These are phyloP conservation scores for pig (Sus scrofa) DNA, from an alignment of 2,113 vertebrate genomes.

Conservation along the genomic window DNA sequence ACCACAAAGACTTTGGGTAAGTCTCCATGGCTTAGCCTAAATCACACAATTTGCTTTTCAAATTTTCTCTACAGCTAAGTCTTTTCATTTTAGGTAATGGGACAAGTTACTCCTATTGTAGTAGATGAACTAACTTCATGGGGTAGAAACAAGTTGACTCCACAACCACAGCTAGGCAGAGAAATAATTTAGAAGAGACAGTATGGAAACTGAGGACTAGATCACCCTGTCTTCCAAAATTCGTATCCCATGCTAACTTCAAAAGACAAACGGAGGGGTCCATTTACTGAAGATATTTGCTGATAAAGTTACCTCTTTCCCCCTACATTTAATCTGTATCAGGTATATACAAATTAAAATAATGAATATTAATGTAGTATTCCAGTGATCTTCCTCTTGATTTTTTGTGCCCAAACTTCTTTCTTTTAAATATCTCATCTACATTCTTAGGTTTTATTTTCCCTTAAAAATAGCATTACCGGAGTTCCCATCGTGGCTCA, in stretches of 20 bases:
- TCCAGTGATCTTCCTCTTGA: not conserved
- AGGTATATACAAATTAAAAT: not conserved
- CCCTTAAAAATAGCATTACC: not conserved
- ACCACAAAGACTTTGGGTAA: not conserved
- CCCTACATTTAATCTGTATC: not conserved
- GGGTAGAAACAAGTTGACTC: not conserved
- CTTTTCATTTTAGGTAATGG: not conserved
- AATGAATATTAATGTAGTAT: not conserved
- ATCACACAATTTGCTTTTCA: not conserved
- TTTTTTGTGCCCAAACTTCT: not conserved
- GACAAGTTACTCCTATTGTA: not conserved
- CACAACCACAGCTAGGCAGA: not conserved
- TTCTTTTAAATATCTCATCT: not conserved
- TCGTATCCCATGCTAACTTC: not conserved
- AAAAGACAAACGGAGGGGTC: not conserved
- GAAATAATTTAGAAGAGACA: not conserved
- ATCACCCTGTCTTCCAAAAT: not conserved
- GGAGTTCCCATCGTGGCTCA: no score
- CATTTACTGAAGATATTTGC: not conserved
- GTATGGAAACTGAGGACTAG: not conserved
- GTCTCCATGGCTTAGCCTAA: not conserved
- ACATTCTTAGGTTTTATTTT: not conserved
- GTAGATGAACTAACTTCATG: not conserved
- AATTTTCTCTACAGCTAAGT: not conserved
- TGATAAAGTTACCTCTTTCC: not conserved